Conservation (phyloP, 2,113 vertebrate genomes). For the Pterocles orientalis region DNA sequence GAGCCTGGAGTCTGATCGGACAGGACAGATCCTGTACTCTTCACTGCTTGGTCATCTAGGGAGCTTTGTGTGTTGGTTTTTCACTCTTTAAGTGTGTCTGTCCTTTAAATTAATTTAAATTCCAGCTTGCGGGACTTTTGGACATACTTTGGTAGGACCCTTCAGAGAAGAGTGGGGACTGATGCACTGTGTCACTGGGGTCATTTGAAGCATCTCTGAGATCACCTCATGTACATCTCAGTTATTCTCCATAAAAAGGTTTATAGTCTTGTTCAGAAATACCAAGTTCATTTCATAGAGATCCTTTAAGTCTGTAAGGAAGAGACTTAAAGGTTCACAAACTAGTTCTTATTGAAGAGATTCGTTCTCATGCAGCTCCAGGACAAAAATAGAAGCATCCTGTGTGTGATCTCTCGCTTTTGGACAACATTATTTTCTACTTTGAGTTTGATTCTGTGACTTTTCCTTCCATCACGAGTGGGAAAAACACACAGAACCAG, state of each 20-base stretch:
- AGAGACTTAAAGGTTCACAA: background rate
- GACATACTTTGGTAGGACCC: background rate
- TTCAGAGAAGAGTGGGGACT: rapidly evolving
- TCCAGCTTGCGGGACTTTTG: background rate
- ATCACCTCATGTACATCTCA: background rate
- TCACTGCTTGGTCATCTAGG: rapidly evolving
- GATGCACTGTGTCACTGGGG: rapidly evolving
- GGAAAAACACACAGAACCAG: background rate
- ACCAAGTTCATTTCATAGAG: background rate
- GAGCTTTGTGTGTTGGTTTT: rapidly evolving
- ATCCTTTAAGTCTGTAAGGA: background rate
- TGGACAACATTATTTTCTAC: background rate
- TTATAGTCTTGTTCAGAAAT: background rate
- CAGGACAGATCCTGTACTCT: rapidly evolving
- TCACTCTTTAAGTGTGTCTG: rapidly evolving
- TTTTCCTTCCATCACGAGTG: background rate
- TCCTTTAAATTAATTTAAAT: background rate
- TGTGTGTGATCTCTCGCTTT: background rate
- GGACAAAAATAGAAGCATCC: background rate
- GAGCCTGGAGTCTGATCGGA: rapidly evolving
- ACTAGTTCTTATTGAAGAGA: background rate
- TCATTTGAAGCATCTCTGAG: background rate
- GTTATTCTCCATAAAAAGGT: background rate
- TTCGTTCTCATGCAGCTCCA: background rate
- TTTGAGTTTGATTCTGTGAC: background rate